Base-by-base conservation (phyloP, 2,113 vertebrate genomes). In the Rhinopomastus cyanomelas region DNA sequence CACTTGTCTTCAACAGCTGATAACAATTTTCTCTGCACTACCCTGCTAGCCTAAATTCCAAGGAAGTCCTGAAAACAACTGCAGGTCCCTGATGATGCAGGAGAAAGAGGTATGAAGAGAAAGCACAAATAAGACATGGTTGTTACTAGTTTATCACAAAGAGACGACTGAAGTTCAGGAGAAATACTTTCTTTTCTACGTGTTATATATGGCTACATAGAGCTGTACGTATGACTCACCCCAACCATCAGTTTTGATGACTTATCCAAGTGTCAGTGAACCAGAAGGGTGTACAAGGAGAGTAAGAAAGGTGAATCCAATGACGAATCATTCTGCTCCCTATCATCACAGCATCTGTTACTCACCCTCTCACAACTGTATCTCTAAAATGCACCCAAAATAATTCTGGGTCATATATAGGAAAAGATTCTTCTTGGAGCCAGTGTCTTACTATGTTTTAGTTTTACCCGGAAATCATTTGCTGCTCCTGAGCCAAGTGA, bases 401-500 rank as follows among this genome's bases (percentile, higher is more conserved):
- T 64, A 84, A 68, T 86, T 91, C 30, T 61, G 42, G 27, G 32
- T 32, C 59, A 68, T 55, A 69, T 17, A 25, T 5, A 81, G 46
- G 39, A 62, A 81, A 90, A 91, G 26, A 65, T 68, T 53, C 20
- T 90, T 72, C 36, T 25, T 26, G 61, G 18, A 78, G 19, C 22
- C 61, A 76, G 55, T 53, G 26, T 67, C 21, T 75, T 76, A 39
- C 1, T 64, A 16, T 49, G n/a, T 87, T 78, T 88, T 72, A 36
- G 25, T 39, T 88, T 81, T 76, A 66, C 55, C 51, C 36, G 65
- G 52, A 79, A 94, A 53, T 39, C 16, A 76, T 75, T 59, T 73
- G 62, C 59, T 90, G 10, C 53, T 88, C 69, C 88, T 76, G 92
- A 73, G 73, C 80, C 80, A 91, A 84, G 51, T 6, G 29, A 92